Base-by-base conservation (phyloP, 2,888 invertebrate genomes). In the Pegoplata infirma region DNA sequence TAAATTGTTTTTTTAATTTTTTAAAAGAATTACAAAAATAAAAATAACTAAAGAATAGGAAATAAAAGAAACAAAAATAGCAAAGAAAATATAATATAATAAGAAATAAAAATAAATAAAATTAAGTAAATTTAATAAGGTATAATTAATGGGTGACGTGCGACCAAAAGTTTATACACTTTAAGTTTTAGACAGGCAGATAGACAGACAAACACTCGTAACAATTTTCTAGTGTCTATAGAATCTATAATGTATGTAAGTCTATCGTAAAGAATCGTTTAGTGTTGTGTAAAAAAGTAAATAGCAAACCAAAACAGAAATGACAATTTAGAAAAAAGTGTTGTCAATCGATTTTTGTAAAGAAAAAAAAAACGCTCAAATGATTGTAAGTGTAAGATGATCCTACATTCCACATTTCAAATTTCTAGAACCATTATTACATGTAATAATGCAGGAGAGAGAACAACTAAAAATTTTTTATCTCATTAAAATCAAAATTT, bases 81-180 rank as follows among this genome's bases (percentile, higher is more conserved):
- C 7, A 53, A 16, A 28, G 53, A 12, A 32, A 3, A 32, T 8
- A 32, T 32, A 32, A 32, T 10, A 12, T 32, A 32, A 32, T 32
- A 32, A 23, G 5, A 12, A n/a, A n/a, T 14, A 25, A 55, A 56
- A 6, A 17, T 8, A 40, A 56, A 17, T 59, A 59, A 59, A 61
- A 46, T 16, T 49, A 49, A 61, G 47, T 49, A 61, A 61, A 47
- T 49, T 61, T 28, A 61, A 61, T 47, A 61, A 61, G 61, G 10
- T 47, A 61, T 61, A 61, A 61, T 61, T 61, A 61, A 61, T 61
- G 61, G 49, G 49, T 61, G 61, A 61, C 61, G 61, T 61, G 61
- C 61, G 61, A 61, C 61, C 47, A 47, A 61, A 40, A 56, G 28
- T 12, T n/a, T n/a, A 32, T 10, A 32, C 32, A 32, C 10, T 32